Conservation (phyloP, 2,113 vertebrate species). For the Anseranas semipalmata region DNA sequence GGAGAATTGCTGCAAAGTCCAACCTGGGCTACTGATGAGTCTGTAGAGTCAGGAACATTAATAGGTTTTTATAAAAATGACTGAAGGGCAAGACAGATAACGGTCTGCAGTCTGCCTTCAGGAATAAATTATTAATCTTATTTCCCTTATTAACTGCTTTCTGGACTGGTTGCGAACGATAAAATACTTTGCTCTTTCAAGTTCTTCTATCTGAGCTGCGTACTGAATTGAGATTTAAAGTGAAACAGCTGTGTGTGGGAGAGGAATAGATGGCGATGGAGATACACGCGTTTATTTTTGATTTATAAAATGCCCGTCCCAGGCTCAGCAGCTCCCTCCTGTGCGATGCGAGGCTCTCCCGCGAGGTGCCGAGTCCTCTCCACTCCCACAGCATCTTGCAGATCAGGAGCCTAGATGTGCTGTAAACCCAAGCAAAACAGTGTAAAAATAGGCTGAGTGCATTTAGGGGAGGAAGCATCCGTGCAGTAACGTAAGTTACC, state of each 20-base stretch:
- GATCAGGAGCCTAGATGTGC: conserved; percentile 33
- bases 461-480: neutral
- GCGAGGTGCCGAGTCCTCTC: conserved; percentile 40
- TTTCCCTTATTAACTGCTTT: conserved; percentile 66
- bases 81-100: neutral
- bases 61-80: conserved; percentile 20
- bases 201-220: conserved; percentile 49
- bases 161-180: conserved; percentile 24
- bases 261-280: conserved; percentile 57
- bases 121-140: conserved; percentile 60
- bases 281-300: conserved; percentile 69
- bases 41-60: neutral
- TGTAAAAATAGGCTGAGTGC: conserved; percentile 29
- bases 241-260: conserved; percentile 73
- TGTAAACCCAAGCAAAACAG: neutral
- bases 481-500: neutral
- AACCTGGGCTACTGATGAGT: neutral
- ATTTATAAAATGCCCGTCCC: conserved; percentile 52
- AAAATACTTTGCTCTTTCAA: conserved; percentile 64
- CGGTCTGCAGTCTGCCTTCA: conserved; percentile 53
- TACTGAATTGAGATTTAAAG: conserved; percentile 57
- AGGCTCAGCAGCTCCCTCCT: conserved; percentile 63
- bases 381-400: conserved; percentile 59
- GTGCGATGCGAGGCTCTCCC: conserved; percentile 44
- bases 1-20: neutral